Conservation (phyloP, 2,113 vertebrate species). For the Ageneiosus marmoratus region DNA sequence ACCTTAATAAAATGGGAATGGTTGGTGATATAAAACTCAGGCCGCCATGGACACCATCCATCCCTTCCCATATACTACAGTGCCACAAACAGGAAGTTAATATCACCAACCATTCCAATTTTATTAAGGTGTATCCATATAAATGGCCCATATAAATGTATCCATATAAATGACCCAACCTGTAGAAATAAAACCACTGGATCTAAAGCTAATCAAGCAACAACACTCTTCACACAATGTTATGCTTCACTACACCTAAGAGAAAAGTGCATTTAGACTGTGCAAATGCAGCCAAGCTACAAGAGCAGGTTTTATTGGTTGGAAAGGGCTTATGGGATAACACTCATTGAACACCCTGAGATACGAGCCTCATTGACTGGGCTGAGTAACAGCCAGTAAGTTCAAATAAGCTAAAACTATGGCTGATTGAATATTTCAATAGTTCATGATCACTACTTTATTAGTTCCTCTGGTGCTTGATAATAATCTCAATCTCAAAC, state of each 20-base stretch:
- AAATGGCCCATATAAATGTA: too few relatives aligned
- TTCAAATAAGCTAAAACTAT: neutral
- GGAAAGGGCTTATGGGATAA: slow-evolving; percentile 6
- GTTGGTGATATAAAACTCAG: too few relatives aligned
- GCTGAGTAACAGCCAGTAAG: neutral
- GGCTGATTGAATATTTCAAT: neutral
- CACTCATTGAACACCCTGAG: neutral
- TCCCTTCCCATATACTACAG: too few relatives aligned
- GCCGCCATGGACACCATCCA: too few relatives aligned
- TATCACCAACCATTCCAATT: too few relatives aligned
- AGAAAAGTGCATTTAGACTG: neutral
- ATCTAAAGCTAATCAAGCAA: neutral
- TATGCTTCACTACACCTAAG: neutral
- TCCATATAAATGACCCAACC: too few relatives aligned
- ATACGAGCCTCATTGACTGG: slow-evolving; percentile 17
- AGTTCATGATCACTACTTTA: neutral
- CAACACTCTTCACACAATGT: neutral
- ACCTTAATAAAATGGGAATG: too few relatives aligned
- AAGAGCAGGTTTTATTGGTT: slow-evolving; percentile 7
- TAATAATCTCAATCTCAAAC: neutral
- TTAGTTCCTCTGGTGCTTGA: neutral
- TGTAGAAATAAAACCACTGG: neutral
- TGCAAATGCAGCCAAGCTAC: slow-evolving; percentile 14
- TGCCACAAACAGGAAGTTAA: too few relatives aligned
- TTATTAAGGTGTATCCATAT: too few relatives aligned